A percentile compares a stretch with the other conserved stretches of the same genome.
These are phyloP conservation scores for Acronicta psi DNA, from an alignment of 2,888 invertebrate species.

Conservation along the genomic window DNA sequence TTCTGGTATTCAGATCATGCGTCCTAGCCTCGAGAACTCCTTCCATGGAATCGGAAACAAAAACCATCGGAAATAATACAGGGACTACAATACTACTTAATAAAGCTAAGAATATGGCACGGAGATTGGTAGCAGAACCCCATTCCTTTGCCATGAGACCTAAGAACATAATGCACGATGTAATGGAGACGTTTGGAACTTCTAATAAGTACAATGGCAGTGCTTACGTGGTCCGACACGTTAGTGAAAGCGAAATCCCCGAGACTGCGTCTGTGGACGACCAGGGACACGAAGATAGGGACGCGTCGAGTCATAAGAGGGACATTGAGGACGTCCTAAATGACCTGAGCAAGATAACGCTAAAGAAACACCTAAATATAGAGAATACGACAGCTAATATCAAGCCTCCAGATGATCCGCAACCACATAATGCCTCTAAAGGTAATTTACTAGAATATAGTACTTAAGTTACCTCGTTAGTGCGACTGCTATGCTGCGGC, in stretches of 20 bases:
- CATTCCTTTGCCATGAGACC: constrained; percentile 79
- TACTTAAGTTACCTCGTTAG: not conserved
- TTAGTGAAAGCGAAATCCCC: constrained; percentile 75
- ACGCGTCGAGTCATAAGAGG: constrained; percentile 44
- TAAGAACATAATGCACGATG: constrained; percentile 85
- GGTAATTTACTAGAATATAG: constrained; percentile 54
- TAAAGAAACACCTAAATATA: constrained; percentile 82
- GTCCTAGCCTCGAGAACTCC: constrained; percentile 87
- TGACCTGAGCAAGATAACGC: constrained; percentile 83
- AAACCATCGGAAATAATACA: constrained; percentile 79
- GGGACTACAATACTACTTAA: constrained; percentile 81
- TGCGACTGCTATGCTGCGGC: too few relatives aligned
- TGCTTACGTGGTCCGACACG: constrained; percentile 81
- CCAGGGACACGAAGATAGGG: constrained; percentile 73
- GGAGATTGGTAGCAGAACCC: constrained; percentile 80
- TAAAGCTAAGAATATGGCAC: constrained; percentile 85
- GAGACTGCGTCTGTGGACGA: constrained; percentile 71
- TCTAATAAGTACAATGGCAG: constrained; percentile 69
- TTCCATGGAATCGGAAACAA: constrained; percentile 83
- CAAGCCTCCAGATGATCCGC: constrained; percentile 77
- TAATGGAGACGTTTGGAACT: constrained; percentile 85
- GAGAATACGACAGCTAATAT: constrained; percentile 86
- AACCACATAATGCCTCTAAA: constrained; percentile 63
- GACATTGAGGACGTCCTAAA: constrained; percentile 84
- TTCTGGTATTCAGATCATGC: constrained; percentile 91